These are phyloP conservation scores for Saguinus imperator DNA, from an alignment of 2,113 vertebrate genomes.

Conservation along the genomic window DNA sequence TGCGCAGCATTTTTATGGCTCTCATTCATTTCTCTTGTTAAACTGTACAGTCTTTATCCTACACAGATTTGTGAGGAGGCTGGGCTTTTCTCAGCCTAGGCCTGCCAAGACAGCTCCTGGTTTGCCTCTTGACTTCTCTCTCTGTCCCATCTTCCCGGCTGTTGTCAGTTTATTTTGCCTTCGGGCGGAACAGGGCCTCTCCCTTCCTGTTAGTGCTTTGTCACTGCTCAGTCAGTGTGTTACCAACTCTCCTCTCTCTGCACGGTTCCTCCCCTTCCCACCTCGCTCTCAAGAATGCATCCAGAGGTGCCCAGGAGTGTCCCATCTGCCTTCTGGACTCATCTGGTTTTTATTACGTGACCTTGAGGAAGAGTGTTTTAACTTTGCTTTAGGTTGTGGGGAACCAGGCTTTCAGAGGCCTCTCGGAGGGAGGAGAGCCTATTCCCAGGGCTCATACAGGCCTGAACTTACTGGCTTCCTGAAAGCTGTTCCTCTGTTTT, in stretches of 20 bases:
- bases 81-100: slow-evolving; percentile 17
- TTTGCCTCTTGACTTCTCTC: slow-evolving; percentile 32
- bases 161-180: slow-evolving; percentile 68
- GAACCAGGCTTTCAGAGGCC: not conserved
- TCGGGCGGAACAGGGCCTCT: slow-evolving; percentile 54
- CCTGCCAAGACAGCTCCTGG: slow-evolving; percentile 57
- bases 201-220: slow-evolving; percentile 63
- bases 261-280: not conserved
- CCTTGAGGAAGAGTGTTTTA: not conserved
- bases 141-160: not conserved
- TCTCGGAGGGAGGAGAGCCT: not conserved
- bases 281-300: not conserved
- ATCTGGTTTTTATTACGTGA: slow-evolving; percentile 21
- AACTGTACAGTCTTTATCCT: not conserved
- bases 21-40: not conserved
- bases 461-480: slow-evolving; percentile 63
- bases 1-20: not conserved
- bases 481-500: slow-evolving; percentile 74
- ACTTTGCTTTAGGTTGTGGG: not conserved
- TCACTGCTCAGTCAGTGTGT: slow-evolving; percentile 27
- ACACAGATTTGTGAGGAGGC: not conserved
- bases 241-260: not conserved
- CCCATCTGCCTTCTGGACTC: not conserved
- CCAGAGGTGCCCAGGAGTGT: not conserved
- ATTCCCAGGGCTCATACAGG: slow-evolving; percentile 35